Conservation (phyloP, 2,113 vertebrate species). For the Coptodon rendalli region DNA sequence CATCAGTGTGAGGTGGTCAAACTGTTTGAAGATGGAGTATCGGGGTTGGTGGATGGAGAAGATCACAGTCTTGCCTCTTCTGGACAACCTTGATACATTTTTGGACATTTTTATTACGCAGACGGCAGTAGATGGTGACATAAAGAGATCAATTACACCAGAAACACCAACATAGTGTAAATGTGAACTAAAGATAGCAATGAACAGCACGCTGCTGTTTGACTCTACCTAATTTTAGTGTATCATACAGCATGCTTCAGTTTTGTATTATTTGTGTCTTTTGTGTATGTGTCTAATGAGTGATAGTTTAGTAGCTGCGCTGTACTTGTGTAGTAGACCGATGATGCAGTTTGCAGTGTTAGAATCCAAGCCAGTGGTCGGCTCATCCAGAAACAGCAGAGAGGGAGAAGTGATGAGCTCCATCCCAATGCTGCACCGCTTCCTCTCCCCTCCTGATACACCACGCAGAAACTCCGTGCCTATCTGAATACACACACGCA, state of each 20-base stretch:
- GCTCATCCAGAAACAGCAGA: conserved; percentile 78
- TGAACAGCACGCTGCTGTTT: not conserved
- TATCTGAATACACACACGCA: conserved; percentile 47
- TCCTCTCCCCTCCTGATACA: conserved; percentile 77
- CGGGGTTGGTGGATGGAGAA: conserved; percentile 81
- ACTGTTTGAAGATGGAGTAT: conserved; percentile 75
- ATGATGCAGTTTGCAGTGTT: conserved; percentile 77
- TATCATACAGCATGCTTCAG: not conserved
- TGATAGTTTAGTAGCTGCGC: not conserved
- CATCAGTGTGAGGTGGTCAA: conserved; percentile 76
- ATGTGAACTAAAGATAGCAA: not conserved
- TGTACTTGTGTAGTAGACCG: conserved; percentile 68
- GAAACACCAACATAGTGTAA: not conserved
- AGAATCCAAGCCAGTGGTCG: conserved; percentile 77
- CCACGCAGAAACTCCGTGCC: conserved; percentile 77
- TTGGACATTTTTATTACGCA: not conserved
- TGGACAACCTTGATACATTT: conserved; percentile 63
- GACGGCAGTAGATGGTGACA: not conserved
- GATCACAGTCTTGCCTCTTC: conserved; percentile 73
- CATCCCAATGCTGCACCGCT: conserved; percentile 79
- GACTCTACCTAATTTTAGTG: not conserved
- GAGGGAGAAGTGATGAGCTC: conserved; percentile 75
- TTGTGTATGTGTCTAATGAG: not conserved
- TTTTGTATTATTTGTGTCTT: not conserved
- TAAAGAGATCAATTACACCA: not conserved